phyloP scores from a whole-genome alignment of 2,888 invertebrate species.

The Vannuccia rotundouncinata region DNA sequence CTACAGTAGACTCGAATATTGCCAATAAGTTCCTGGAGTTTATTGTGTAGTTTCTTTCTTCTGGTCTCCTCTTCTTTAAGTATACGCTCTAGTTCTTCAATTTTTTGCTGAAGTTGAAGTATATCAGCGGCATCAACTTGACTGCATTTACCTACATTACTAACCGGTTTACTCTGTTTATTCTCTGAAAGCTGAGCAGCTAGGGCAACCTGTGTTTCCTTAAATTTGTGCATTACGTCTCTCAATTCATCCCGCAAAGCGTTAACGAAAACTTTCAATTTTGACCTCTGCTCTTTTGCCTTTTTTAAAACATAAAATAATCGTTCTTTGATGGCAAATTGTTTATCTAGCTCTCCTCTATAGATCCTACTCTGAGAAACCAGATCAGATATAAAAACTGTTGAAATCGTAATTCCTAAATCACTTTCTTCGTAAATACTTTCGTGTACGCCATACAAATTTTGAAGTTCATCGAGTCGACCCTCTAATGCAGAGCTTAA shows the following conservation, averaged over 20 bases:
- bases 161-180: not conserved
- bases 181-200: not conserved
- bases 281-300: conserved; percentile 29
- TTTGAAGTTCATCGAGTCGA: not conserved
- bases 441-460: not conserved
- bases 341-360: conserved; percentile 31
- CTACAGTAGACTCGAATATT: conserved; percentile 56
- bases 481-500: not conserved
- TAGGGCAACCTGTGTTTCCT: conserved; percentile 21
- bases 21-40: conserved; percentile 52
- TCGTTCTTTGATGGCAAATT: conserved; percentile 29
- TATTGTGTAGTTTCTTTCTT: conserved; percentile 46
- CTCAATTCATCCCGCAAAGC: conserved; percentile 32
- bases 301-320: conserved; percentile 28
- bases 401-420: not conserved
- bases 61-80: conserved; percentile 35
- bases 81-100: conserved; percentile 35
- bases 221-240: conserved; percentile 25
- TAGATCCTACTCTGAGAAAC: conserved; percentile 23
- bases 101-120: not conserved
- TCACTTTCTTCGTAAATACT: not conserved
- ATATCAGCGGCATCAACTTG: conserved; percentile 6
- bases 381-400: conserved; percentile 29
- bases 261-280: conserved; percentile 30
- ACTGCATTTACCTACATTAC: not conserved